Percentiles rank a stretch among this genome's conserved stretches.
phyloP scores from a whole-genome alignment of 2,113 vertebrate genomes.

The Grammomys surdaster region DNA sequence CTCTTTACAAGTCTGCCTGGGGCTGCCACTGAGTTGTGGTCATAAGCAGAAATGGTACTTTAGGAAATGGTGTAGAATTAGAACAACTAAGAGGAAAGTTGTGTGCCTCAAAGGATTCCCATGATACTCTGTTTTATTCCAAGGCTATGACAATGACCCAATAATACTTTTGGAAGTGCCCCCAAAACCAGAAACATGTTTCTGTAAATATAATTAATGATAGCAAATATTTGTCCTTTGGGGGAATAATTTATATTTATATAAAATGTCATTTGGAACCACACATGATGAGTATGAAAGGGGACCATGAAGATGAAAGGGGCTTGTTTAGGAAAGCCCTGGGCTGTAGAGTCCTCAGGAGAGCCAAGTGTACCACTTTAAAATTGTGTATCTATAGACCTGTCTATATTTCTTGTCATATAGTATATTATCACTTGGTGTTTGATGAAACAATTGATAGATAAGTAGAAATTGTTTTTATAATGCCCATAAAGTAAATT shows the following conservation, averaged over 20 bases:
- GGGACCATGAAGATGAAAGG: neutral
- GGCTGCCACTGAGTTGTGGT: neutral
- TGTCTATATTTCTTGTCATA: neutral
- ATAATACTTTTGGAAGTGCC: slow-evolving; percentile 45
- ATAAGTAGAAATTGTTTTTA: slow-evolving; percentile 8
- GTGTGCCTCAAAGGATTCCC: neutral
- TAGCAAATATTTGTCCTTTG: slow-evolving; percentile 69
- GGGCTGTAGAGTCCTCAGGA: neutral
- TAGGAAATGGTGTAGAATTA: slow-evolving; percentile 13
- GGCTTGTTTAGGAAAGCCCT: neutral
- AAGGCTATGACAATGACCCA: slow-evolving; percentile 35
- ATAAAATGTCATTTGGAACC: slow-evolving; percentile 56
- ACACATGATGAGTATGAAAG: slow-evolving; percentile 23
- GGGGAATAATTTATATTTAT: slow-evolving; percentile 58
- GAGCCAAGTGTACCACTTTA: neutral
- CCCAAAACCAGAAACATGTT: slow-evolving; percentile 43
- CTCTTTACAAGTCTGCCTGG: neutral
- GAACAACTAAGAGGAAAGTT: slow-evolving; percentile 11
- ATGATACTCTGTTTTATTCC: slow-evolving; percentile 20
- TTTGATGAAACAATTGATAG: slow-evolving; percentile 1
- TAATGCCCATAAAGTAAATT: neutral
- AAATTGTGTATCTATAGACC: neutral
- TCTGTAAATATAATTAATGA: slow-evolving; percentile 69
- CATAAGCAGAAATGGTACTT: neutral
- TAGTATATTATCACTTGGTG: neutral